Conservation (phyloP, 2,888 invertebrate genomes). For the Sinhomidia bicolor region DNA sequence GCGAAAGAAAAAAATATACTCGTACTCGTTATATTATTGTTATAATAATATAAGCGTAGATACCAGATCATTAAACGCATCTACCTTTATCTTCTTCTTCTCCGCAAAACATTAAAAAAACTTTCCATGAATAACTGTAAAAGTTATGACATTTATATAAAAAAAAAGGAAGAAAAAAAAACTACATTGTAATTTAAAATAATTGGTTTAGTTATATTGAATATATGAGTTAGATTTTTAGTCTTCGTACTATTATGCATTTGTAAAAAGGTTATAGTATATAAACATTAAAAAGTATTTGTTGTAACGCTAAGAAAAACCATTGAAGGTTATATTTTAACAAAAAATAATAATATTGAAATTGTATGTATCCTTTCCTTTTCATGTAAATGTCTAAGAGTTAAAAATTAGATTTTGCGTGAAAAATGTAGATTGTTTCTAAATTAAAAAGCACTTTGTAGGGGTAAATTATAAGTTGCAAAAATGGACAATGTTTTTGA, state of each 20-base stretch:
- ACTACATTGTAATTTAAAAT: background rate
- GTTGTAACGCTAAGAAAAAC: background rate
- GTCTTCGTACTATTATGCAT: constrained; percentile 20
- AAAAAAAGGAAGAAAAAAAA: background rate
- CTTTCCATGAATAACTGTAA: background rate
- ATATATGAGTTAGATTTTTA: constrained; percentile 11
- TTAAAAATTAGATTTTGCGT: background rate
- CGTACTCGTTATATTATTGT: constrained; percentile 49
- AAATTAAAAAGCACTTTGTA: background rate
- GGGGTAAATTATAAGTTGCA: background rate
- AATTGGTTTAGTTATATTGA: constrained; percentile 12
- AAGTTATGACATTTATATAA: constrained; percentile 17
- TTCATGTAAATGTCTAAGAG: background rate
- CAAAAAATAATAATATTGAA: background rate
- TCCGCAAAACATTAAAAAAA: background rate
- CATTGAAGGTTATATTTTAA: constrained; percentile 27
- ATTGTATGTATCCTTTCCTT: background rate
- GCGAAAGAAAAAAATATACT: constrained; percentile 34
- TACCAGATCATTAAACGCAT: constrained; percentile 2
- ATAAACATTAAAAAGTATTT: background rate
- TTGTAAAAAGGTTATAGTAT: background rate
- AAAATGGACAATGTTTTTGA: background rate
- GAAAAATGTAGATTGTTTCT: background rate
- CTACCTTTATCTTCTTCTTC: too few species aligned
- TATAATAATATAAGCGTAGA: constrained; percentile 43